Percentiles rank a stretch among this genome's conserved stretches.
Evolutionary conservation across 2,113 vertebrate genomes (phyloP).

Genomic region (Sterrhoptilus dennistouni): DNA sequence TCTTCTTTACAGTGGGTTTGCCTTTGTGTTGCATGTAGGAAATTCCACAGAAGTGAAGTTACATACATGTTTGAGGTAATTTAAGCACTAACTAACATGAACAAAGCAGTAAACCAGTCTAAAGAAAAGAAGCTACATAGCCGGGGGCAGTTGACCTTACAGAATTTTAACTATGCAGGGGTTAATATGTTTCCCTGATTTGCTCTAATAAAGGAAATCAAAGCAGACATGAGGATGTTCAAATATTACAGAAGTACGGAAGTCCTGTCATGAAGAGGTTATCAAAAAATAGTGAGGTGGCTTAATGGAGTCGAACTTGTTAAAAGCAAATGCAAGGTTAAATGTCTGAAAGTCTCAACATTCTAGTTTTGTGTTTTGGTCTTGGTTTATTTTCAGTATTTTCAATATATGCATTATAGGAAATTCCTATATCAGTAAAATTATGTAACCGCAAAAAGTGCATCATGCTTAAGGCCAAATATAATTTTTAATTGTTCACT

Average conservation of each 20-base stretch:
- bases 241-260: neutral
- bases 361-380: neutral
- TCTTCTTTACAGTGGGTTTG: neutral
- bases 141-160: neutral
- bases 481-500: neutral
- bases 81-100: neutral
- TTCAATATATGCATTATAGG: neutral
- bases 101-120: neutral
- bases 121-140: neutral
- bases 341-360: neutral
- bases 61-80: neutral
- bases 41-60: neutral
- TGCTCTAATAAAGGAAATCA: slow-evolving; percentile 1
- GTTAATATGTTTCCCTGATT: slow-evolving; percentile 23
- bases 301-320: neutral
- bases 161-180: neutral
- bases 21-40: neutral
- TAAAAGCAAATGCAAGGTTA: neutral
- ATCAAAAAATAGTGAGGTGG: neutral
- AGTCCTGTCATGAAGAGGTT: neutral
- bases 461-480: neutral
- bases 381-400: neutral
- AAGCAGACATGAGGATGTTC: neutral
- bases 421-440: neutral
- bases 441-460: neutral